Evolutionary conservation across 2,888 invertebrate species (phyloP), one percentile per base, ranked within the genome.

Genomic region (Sympetrum striolatum): DNA sequence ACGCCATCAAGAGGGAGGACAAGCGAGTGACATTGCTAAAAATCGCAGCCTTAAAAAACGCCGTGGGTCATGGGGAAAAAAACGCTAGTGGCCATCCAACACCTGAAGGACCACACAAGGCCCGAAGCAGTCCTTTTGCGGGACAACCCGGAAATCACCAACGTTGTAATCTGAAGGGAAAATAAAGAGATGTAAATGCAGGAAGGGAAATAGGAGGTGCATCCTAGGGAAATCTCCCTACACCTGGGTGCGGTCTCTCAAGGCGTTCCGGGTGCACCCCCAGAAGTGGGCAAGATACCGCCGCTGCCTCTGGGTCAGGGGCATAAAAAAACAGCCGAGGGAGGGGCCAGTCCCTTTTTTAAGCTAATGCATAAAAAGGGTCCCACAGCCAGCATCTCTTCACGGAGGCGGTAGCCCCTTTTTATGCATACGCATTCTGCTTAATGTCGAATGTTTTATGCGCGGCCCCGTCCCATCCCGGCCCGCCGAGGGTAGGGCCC

Each of bases 371-470:
- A 64, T 86, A 86, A 86, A 86, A 60, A 86, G 60, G 86, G 37
- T 37, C 82, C 44, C 60, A 37, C 64, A 22, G 60, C 58, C 60
- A 86, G 60, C 35, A 60, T 60, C 60, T 37, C 64, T 37, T 64
- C 31, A 73, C 31, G 82, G 35, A 82, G 58, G 58, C 53, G 86
- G 37, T 73, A 25, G 73, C 60, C 86, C 60, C 60, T 86, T 86
- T 86, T 86, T 86, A 86, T 86, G 86, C 86, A 86, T 86, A 86
- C 35, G 60, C 64, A 60, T 37, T 48, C 25, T 58, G 58, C 86
- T 60, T 86, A 86, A 86, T 86, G 86, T 86, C 60, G 86, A 60
- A 86, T 86, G 86, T 86, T 86, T 86, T 86, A 86, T 86, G 86
- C 86, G 86, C 60, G 60, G 60, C n/a, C 37, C 86, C 86, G 60